Percentiles rank a stretch among this genome's conserved stretches.
These are phyloP conservation scores for Drosophila ercepeae DNA, from an alignment of 1,140 invertebrate genomes.

Conservation along the genomic window DNA sequence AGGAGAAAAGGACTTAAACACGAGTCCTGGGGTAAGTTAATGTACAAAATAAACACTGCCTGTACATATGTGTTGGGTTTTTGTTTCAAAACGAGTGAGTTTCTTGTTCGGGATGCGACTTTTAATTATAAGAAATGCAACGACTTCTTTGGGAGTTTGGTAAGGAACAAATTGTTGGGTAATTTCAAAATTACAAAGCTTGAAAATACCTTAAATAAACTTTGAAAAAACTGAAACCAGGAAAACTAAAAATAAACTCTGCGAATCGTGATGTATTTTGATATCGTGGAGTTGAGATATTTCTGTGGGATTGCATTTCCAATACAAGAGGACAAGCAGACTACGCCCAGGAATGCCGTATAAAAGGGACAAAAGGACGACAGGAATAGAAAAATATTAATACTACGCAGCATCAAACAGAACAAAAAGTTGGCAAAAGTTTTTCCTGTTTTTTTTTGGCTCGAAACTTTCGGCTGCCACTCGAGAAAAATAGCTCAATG, in stretches of 20 bases:
- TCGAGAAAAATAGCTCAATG: conserved; percentile 49
- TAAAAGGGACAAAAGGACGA: conserved; percentile 38
- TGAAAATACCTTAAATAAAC: background rate
- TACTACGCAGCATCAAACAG: conserved; percentile 35
- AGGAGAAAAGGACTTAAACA: background rate
- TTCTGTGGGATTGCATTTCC: conserved; percentile 66
- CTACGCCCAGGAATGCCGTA: conserved; percentile 40
- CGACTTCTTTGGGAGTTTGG: background rate
- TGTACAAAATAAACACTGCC: conserved; percentile 30
- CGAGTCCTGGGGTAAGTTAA: conserved; percentile 4
- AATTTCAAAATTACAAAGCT: background rate
- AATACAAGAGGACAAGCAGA: conserved; percentile 48
- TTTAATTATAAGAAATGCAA: background rate
- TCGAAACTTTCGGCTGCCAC: conserved; percentile 34
- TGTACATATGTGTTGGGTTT: background rate
- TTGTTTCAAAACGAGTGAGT: background rate
- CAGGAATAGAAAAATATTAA: conserved; percentile 65
- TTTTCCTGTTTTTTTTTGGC: conserved; percentile 46
- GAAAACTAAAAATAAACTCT: background rate
- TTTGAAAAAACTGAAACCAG: too few species aligned
- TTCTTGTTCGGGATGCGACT: background rate
- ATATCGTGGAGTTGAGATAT: conserved; percentile 59
- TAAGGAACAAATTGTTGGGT: background rate
- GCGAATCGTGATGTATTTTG: conserved; percentile 39
- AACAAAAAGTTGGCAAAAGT: conserved; percentile 51